Conservation (phyloP, 1,140 invertebrate genomes). For the Aphaenogaster rudis region DNA sequence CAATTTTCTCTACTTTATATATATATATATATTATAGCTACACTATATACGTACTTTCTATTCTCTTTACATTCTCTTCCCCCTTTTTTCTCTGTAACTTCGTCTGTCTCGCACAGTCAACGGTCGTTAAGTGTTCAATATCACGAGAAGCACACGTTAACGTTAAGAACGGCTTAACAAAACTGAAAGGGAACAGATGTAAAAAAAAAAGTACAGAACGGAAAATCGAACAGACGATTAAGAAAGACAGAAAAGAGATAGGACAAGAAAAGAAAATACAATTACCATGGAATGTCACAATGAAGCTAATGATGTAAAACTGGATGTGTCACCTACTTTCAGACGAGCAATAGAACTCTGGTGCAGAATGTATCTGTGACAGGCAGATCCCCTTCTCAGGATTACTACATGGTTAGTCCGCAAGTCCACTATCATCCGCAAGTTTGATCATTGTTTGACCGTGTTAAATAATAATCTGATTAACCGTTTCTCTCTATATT, state of each 20-base stretch:
- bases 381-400: slow-evolving; percentile 88
- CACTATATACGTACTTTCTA: slow-evolving; percentile 45
- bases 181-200: not conserved
- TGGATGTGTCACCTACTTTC: slow-evolving; percentile 88
- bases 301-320: slow-evolving; percentile 84
- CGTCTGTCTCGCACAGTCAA: slow-evolving; percentile 56
- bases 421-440: slow-evolving; percentile 86
- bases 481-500: slow-evolving; percentile 70
- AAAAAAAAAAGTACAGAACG: not conserved
- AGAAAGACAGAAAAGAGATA: slow-evolving; percentile 60
- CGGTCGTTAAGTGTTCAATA: slow-evolving; percentile 55
- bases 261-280: slow-evolving; percentile 58
- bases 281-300: slow-evolving; percentile 41
- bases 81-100: slow-evolving; percentile 59
- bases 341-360: slow-evolving; percentile 88
- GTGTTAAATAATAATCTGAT: slow-evolving; percentile 85
- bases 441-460: slow-evolving; percentile 85
- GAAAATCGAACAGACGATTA: slow-evolving; percentile 52
- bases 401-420: slow-evolving; percentile 88
- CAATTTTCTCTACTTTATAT: slow-evolving; percentile 47
- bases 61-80: slow-evolving; percentile 60
- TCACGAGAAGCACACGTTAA: slow-evolving; percentile 56
- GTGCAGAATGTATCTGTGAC: slow-evolving; percentile 88
- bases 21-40: slow-evolving; percentile 52
- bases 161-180: slow-evolving; percentile 29